Evolutionary conservation across 2,888 invertebrate species (phyloP), one percentile per base, ranked within the genome.

Genomic region (Amblyjoppa fuscipennis): DNA sequence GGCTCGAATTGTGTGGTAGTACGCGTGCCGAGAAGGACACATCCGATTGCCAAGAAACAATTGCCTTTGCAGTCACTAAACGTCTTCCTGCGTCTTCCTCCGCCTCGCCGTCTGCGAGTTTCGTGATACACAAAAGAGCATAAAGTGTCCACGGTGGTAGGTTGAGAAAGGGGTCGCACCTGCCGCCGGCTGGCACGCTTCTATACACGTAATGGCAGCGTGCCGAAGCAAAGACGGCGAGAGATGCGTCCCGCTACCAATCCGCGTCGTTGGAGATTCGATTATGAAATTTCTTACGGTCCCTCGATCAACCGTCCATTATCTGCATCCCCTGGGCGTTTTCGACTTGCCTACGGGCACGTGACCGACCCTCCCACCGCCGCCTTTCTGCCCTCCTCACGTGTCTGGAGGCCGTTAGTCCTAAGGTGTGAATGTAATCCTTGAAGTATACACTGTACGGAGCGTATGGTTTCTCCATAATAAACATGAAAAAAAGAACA

Each of bases 111-210:
- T 79, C 53, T n/a, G 28, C 28, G 31, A 64, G 13, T 83, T 45
- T 45, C 74, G 76, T 81, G 81, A 83, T 81, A 81, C 80, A 83
- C 75, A 83, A 81, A 87, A 86, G 80, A 86, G 86, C 84, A 81
- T 81, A 77, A 84, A 77, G 87, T 86, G 61, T 70, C 59, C 49
- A 66, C 49, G 45, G 28, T 74, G 77, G 61, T 76, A 20, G 80
- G 81, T 88, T 83, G 86, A 71, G 88, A 92, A 91, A 87, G 90
- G 90, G 92, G 91, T 91, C 91, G 90, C 92, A 92, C 92, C 92
- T 93, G 92, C 91, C 86, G 77, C 80, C 85, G 86, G 84, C 81
- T 84, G 85, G 86, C 86, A 85, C 87, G 85, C 83, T 88, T 80
- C 81, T 77, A 76, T 45, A 84, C 68, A 68, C 77, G 77, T 78